Evolutionary conservation across 2,113 vertebrate species (phyloP).

Genomic region (Vulpes vulpes): DNA sequence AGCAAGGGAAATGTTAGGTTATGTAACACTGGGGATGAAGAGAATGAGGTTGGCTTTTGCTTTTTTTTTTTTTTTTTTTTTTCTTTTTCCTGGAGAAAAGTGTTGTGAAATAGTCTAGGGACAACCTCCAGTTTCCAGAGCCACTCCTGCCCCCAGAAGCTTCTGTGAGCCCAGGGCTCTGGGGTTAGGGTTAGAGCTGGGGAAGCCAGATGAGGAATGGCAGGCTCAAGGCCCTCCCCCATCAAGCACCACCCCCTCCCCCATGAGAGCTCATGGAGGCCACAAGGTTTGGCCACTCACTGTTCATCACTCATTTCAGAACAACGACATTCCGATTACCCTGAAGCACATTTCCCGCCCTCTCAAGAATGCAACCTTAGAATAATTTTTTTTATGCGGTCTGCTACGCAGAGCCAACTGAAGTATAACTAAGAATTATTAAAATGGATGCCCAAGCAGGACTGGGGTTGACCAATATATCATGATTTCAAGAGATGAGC

Average conservation of each 20-base stretch:
- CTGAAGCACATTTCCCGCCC: neutral
- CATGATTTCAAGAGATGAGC: neutral
- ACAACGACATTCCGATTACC: neutral
- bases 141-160: neutral
- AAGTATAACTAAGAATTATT: neutral
- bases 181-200: no score
- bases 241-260: neutral
- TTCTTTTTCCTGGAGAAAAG: conserved; percentile 72
- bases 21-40: conserved; percentile 48
- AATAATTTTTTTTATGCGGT: neutral
- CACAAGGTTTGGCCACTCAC: accelerated
- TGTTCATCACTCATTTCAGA: neutral
- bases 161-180: neutral
- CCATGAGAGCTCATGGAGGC: neutral
- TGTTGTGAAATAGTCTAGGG: conserved; percentile 68
- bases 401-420: neutral
- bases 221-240: accelerated
- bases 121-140: conserved; percentile 46
- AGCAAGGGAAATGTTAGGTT: conserved; percentile 55
- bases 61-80: neutral
- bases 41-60: neutral
- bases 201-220: neutral
- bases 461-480: neutral
- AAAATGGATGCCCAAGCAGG: neutral
- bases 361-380: neutral